Conservation (phyloP, 2,113 vertebrate species). For the Leptobrachium leishanense region DNA sequence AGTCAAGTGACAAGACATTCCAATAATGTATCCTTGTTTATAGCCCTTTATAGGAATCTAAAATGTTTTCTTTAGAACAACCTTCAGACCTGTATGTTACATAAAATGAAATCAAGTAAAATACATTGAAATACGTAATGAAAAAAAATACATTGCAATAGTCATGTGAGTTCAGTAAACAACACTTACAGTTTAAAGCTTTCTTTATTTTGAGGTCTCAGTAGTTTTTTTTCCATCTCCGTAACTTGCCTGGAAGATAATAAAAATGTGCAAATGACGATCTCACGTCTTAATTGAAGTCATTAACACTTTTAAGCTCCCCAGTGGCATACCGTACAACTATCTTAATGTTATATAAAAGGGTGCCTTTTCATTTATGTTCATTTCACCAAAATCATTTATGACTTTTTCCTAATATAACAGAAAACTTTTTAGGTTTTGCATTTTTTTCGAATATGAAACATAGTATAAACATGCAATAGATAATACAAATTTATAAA, state of each 20-base stretch:
- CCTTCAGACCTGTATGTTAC: neutral
- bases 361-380: neutral
- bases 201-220: constrained; percentile 48
- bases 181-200: constrained; percentile 29
- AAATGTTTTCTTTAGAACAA: too few species aligned
- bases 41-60: too few species aligned
- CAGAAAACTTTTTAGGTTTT: too few species aligned
- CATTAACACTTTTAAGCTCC: constrained; percentile 61
- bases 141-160: neutral
- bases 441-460: too few species aligned
- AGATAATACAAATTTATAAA: too few species aligned
- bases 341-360: constrained; percentile 46
- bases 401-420: too few species aligned
- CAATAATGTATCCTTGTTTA: too few species aligned
- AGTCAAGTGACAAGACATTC: too few species aligned
- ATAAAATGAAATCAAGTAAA: neutral
- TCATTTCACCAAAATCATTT: too few species aligned
- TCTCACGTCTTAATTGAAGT: constrained; percentile 57
- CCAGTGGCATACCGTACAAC: constrained; percentile 43
- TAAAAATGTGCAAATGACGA: constrained; percentile 61
- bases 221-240: constrained; percentile 51
- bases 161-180: constrained; percentile 44
- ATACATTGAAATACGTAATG: neutral
- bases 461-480: too few species aligned
- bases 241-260: constrained; percentile 55